Evolutionary conservation across 37 sponge, comb jelly and placozoan genomes (phyloP), one percentile per base, ranked within the genome.

Genomic region (Halisarca cf. caerulea): DNA sequence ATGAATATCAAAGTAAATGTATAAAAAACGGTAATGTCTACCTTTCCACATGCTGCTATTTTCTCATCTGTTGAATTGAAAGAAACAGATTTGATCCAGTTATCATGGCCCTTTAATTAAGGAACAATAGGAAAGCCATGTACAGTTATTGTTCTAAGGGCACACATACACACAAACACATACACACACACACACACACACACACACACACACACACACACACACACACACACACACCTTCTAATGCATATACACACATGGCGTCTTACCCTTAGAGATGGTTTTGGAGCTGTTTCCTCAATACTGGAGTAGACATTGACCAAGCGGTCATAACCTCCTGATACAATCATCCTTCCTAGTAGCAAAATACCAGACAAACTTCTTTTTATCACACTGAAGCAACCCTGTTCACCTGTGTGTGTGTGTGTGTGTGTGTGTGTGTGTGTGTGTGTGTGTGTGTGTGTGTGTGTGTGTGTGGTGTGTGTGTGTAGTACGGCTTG

Each of bases 21-120:
- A n/a, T n/a, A n/a, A n/a, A n/a, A n/a, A n/a, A n/a, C n/a, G n/a
- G n/a, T n/a, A n/a, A n/a, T n/a, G n/a, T n/a, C 51, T 77, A 93
- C 94, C 86, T 87, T 88, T 24, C 61, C 77, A 79, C 88, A 59
- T 37, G 82, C 83, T 36, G 86, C 79, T 23, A 88, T 57, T 84
- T 84, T 83, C 64, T 82, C 78, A 17, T 53, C 70, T 37, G 61
- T 55, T 27, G 77, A 62, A 9, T 85, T 86, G 82, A 90, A 84
- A 1, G 57, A 24, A 23, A 80, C 88, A 64, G 73, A 58, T 8
- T 93, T 58, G 25, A 93, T 88, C 94, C 94, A 93, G 25, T 60
- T 59, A 17, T 55, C 66, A 75, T 93, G 94, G 28, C 94, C 94
- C 94, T 93, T 62, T 7, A n/a, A n/a, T n/a, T n/a, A n/a, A n/a